Percentiles rank a stretch among this genome's conserved stretches.
phyloP scores from a whole-genome alignment of 2,888 invertebrate genomes.

The Folsomia manolachei region DNA sequence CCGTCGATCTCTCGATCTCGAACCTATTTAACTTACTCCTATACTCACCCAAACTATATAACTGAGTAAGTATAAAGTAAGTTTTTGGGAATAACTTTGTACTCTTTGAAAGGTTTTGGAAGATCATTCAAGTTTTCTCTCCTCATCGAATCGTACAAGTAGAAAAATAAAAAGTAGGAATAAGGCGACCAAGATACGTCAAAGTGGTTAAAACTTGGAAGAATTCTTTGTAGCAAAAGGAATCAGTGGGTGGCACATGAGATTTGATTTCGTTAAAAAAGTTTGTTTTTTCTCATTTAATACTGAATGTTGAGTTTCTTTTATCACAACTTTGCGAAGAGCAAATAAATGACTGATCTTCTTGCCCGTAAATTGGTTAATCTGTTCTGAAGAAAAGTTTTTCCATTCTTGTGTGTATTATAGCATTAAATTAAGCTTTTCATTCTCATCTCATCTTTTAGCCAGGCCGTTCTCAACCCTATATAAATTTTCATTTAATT shows the following conservation, averaged over 20 bases:
- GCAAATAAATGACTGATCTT: neutral
- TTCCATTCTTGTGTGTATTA: neutral
- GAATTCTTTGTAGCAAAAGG: neutral
- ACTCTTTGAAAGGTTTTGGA: neutral
- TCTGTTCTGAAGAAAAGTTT: neutral
- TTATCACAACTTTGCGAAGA: neutral
- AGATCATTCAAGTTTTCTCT: neutral
- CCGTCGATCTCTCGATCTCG: neutral
- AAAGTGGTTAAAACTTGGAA: neutral
- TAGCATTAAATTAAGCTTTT: neutral
- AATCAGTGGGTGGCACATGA: slow-evolving; percentile 20
- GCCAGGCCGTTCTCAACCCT: too few species aligned
- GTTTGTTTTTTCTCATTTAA: slow-evolving; percentile 12
- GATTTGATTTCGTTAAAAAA: slow-evolving; percentile 16
- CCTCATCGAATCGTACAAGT: slow-evolving; percentile 5
- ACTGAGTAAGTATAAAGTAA: neutral
- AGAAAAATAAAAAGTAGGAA: too few species aligned
- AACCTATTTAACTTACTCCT: too few species aligned
- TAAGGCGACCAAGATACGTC: too few species aligned
- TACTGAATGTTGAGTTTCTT: neutral
- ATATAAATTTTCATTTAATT: too few species aligned
- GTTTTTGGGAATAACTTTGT: neutral
- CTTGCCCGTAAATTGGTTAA: neutral
- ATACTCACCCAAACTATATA: too few species aligned
- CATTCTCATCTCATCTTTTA: neutral